Conservation (phyloP, 2,797 vertebrate species). For the Lemur catta region DNA sequence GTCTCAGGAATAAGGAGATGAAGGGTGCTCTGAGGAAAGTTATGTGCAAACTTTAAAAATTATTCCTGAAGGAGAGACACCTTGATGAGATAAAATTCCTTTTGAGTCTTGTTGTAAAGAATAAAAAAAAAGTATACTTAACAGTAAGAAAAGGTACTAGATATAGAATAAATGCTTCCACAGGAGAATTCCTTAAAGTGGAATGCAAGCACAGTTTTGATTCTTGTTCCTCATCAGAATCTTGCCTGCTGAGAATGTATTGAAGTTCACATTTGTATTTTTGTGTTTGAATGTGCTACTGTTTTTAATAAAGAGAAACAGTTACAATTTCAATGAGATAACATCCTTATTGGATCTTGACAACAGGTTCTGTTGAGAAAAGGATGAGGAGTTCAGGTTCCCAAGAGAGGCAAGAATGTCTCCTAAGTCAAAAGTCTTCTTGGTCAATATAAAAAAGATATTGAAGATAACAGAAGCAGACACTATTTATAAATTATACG, state of each 20-base stretch:
- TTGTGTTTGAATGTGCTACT: neutral
- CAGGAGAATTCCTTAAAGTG: neutral
- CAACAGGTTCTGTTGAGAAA: neutral
- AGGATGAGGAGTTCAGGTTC: neutral
- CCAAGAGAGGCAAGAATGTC: no score
- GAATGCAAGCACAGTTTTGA: neutral
- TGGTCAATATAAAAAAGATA: no score
- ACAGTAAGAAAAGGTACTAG: neutral
- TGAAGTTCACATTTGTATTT: neutral
- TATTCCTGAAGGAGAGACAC: neutral
- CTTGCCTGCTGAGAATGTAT: neutral
- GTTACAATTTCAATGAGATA: neutral
- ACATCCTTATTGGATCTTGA: neutral
- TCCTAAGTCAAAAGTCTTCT: no score
- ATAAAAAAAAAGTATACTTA: neutral
- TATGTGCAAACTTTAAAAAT: neutral
- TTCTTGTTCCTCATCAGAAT: neutral
- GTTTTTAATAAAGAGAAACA: neutral
- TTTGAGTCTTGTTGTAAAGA: neutral
- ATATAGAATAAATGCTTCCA: neutral
- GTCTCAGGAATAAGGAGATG: constrained; percentile 70
- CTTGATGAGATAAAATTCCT: neutral
- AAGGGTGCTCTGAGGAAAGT: constrained; percentile 19
- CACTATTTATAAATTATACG: no score
- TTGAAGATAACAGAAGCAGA: no score